Evolutionary conservation across 64 coral and sea anemone genomes (phyloP).

Genomic region (Pocillopora verrucosa): DNA sequence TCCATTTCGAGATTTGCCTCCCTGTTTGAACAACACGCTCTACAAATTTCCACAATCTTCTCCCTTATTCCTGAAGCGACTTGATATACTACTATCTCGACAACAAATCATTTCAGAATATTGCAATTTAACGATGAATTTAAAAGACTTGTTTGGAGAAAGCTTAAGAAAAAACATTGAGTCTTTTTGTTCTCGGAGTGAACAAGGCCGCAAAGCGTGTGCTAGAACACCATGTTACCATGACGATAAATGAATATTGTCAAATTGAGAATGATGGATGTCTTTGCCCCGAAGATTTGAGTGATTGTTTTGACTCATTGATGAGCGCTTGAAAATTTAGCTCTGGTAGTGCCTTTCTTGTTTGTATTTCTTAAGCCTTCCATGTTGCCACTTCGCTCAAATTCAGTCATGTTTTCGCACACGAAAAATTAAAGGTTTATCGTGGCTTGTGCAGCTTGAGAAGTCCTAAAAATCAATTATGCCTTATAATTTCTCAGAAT

Average conservation of each 20-base stretch:
- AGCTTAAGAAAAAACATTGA: neutral
- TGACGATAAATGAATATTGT: neutral
- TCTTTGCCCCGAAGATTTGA: neutral
- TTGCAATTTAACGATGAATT: neutral
- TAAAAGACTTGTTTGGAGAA: neutral
- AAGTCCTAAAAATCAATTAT: neutral
- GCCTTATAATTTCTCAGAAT: neutral
- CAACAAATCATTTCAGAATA: slow-evolving; percentile 3
- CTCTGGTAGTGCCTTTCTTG: neutral
- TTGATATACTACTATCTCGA: neutral
- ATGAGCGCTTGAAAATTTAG: neutral
- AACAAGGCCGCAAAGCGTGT: slow-evolving; percentile 39
- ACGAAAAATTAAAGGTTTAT: neutral
- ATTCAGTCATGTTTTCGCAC: neutral
- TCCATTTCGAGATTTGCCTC: neutral
- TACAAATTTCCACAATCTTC: neutral
- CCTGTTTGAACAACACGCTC: neutral
- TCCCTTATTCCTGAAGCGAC: neutral
- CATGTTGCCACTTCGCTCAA: neutral
- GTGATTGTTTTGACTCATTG: neutral
- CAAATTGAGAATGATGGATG: neutral
- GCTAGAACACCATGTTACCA: neutral
- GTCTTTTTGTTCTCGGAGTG: neutral
- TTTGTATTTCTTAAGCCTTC: neutral
- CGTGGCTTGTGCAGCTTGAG: neutral